phyloP scores from a whole-genome alignment of 2,888 invertebrate genomes.

The Meloe dianella region DNA sequence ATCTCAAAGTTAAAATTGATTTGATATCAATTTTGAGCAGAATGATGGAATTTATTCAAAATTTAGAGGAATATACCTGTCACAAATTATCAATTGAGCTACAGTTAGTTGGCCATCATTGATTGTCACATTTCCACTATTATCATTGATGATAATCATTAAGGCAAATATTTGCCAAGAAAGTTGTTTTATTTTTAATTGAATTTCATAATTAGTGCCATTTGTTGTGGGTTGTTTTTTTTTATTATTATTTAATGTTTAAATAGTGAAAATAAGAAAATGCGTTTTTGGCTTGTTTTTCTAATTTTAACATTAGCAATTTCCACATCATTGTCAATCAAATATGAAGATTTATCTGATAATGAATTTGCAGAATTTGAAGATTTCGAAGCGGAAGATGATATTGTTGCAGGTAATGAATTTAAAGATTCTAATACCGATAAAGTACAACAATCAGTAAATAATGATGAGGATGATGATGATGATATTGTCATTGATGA shows the following conservation, averaged over 20 bases:
- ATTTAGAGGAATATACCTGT: too few relatives aligned
- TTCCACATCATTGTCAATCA: constrained; percentile 22
- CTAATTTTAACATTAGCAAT: constrained; percentile 1
- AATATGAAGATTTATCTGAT: constrained; percentile 68
- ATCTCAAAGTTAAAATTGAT: too few relatives aligned
- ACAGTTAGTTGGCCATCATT: background rate
- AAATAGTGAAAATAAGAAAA: background rate
- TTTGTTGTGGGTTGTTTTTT: too few relatives aligned
- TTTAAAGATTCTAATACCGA: constrained; percentile 29
- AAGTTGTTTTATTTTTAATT: constrained; percentile 7
- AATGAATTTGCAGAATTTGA: constrained; percentile 94
- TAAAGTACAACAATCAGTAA: constrained; percentile 12
- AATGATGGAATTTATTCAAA: too few relatives aligned
- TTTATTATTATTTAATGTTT: too few relatives aligned
- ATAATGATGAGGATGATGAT: constrained; percentile 51
- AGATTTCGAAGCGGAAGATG: constrained; percentile 64
- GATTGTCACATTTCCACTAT: background rate
- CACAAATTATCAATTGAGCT: too few relatives aligned
- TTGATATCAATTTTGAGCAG: too few relatives aligned
- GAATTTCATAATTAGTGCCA: background rate
- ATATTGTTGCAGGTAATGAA: constrained; percentile 34
- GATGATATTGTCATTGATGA: constrained; percentile 25
- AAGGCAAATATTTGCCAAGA: background rate
- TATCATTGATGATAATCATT: background rate
- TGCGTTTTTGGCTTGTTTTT: constrained; percentile 15